Evolutionary conservation across 1,140 invertebrate genomes (phyloP), one percentile per base, ranked within the genome.

Genomic region (Helicoverpa zea): DNA sequence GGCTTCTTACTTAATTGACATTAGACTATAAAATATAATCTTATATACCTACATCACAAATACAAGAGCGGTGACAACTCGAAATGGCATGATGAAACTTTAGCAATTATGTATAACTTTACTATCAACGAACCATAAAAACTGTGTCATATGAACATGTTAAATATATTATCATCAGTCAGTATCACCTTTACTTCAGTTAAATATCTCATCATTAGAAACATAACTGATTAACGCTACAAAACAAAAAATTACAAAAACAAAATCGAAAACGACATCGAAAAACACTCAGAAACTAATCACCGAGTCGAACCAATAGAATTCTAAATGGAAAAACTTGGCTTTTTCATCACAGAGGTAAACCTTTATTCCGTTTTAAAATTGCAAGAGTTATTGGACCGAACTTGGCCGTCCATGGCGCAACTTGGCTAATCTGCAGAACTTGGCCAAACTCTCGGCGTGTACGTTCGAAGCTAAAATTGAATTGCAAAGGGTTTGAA

Each of bases 351-450:
- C 43, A 49, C 35, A 68, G 11, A 49, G 43, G 56, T 58, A 49
- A 68, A 68, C 64, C 35, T 58, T 58, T 13, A 49, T 18, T 49
- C 43, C 1, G 64, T 49, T 68, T 68, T 68, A 23, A 23, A 68
- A 68, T 43, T 68, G 64, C 64, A 68, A 47, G 64, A 68, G 43
- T 68, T 68, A 68, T 68, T 68, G 64, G 18, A 16, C 1, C 43
- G 11, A 68, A 68, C 43, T 68, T 68, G 16, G 43, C 43, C 16
- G 43, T 43, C 49, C 10, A 18, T 9, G 35, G n/a, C n/a, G 35
- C 16, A 66, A 66, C 35, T 66, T 66, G 35, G 63, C 63, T 66
- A 66, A 66, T 66, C 63, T 66, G 43, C 64, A 68, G n/a, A 68
- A 68, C 43, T 68, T 68, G 16, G 64, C 16, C 2, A 47, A 68